These are phyloP conservation scores for Cebidichthys violaceus DNA, from an alignment of 2,113 vertebrate species.

Conservation along the genomic window DNA sequence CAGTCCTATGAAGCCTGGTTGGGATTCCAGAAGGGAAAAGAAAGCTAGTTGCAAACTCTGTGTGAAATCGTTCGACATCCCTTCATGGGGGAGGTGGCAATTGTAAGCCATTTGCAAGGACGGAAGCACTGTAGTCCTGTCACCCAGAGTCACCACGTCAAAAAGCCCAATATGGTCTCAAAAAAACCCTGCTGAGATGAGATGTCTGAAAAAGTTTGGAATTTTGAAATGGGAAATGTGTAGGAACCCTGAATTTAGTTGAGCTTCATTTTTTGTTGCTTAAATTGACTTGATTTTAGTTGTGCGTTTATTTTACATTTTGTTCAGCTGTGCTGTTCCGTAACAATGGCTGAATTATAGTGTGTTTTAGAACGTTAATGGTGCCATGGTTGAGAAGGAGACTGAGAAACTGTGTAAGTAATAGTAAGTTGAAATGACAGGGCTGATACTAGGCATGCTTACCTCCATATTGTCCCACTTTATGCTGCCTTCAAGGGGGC, in stretches of 20 bases:
- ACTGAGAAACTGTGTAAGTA: not conserved
- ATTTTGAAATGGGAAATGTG: too few species aligned
- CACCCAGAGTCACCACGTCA: too few species aligned
- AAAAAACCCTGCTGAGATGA: too few species aligned
- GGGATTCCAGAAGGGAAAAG: too few species aligned
- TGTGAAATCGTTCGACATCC: too few species aligned
- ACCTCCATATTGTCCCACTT: constrained; percentile 14
- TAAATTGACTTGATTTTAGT: not conserved
- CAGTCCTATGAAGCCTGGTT: too few species aligned
- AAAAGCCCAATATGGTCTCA: too few species aligned
- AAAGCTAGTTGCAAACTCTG: too few species aligned
- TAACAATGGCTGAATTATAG: not conserved
- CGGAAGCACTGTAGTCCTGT: too few species aligned
- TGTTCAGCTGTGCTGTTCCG: not conserved
- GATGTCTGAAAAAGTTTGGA: too few species aligned
- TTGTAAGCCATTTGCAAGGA: too few species aligned
- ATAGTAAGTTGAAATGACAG: constrained; percentile 1
- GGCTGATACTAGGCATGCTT: not conserved
- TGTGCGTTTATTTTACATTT: not conserved
- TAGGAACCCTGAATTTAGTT: not conserved
- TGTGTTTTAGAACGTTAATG: not conserved
- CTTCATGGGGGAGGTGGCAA: too few species aligned
- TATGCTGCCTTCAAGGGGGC: not conserved
- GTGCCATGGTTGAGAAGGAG: not conserved
- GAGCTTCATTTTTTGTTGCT: not conserved